Conservation (phyloP, 2,797 vertebrate genomes). For the Poecilia gillii region DNA sequence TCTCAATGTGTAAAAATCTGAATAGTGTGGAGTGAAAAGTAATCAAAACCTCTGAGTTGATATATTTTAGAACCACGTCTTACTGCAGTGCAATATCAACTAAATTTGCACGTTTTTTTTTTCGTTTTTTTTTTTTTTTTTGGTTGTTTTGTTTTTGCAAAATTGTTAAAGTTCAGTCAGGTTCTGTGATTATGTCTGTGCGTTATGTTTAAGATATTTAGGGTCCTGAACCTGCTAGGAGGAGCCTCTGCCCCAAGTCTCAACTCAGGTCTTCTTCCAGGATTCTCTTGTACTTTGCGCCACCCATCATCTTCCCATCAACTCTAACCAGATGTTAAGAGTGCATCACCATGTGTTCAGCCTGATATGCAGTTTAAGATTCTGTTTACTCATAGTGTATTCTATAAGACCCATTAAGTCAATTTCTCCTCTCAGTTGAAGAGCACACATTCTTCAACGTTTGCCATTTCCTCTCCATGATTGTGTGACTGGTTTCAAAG, state of each 20-base stretch:
- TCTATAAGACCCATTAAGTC: neutral
- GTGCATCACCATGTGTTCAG: neutral
- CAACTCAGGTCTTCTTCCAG: neutral
- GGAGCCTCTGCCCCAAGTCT: neutral
- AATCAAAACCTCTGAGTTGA: neutral
- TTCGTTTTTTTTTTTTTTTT: no score
- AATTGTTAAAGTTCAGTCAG: neutral
- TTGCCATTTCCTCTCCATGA: neutral
- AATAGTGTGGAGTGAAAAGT: neutral
- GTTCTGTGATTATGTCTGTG: neutral
- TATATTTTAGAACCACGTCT: neutral
- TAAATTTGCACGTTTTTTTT: neutral
- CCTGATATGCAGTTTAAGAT: neutral
- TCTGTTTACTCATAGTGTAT: neutral
- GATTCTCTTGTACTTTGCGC: neutral
- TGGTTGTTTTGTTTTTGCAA: neutral
- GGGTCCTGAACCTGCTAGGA: neutral
- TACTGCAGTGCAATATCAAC: neutral
- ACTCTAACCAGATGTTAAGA: neutral
- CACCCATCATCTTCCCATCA: neutral
- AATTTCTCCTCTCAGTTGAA: neutral
- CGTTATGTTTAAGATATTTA: neutral
- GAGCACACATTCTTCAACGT: neutral
- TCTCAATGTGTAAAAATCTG: neutral
- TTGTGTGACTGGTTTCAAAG: neutral